Percentiles rank a stretch among this genome's conserved stretches.
These are phyloP conservation scores for Galagoides demidoff DNA, from an alignment of 2,797 vertebrate species.

Conservation along the genomic window DNA sequence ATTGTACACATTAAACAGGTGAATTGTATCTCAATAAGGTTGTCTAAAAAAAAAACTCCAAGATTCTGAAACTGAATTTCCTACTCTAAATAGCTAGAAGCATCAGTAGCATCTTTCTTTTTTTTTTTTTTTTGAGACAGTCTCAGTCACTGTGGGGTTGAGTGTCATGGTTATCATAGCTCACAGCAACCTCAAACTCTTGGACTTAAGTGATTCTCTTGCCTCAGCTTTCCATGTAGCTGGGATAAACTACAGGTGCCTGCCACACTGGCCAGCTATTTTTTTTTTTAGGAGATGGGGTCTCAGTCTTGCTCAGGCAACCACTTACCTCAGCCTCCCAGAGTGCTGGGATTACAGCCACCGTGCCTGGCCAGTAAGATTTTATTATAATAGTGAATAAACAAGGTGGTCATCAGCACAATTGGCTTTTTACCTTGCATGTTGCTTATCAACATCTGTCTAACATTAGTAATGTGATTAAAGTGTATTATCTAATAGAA, in stretches of 20 bases:
- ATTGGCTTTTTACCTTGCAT: background rate
- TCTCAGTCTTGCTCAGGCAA: no score
- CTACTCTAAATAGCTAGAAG: background rate
- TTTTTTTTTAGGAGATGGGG: no score
- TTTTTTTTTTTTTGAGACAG: no score
- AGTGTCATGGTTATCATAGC: no score
- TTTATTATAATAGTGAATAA: conserved; percentile 22
- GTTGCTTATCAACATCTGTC: background rate
- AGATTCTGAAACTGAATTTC: conserved; percentile 27
- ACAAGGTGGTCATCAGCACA: background rate
- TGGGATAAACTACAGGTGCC: no score
- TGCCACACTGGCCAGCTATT: no score
- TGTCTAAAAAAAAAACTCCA: background rate
- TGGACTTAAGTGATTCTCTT: no score
- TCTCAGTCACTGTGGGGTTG: no score
- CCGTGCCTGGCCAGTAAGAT: background rate
- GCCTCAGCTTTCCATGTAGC: no score
- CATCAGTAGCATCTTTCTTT: background rate
- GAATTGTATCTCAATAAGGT: background rate
- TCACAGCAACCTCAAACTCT: no score
- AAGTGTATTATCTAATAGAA: background rate
- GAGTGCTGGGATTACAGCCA: no score
- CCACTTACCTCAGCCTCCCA: no score
- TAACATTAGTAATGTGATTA: conserved; percentile 46
- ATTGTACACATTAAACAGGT: background rate